Evolutionary conservation across 2,888 invertebrate genomes (phyloP), one percentile per base, ranked within the genome.

Genomic region (Drosophila recens): DNA sequence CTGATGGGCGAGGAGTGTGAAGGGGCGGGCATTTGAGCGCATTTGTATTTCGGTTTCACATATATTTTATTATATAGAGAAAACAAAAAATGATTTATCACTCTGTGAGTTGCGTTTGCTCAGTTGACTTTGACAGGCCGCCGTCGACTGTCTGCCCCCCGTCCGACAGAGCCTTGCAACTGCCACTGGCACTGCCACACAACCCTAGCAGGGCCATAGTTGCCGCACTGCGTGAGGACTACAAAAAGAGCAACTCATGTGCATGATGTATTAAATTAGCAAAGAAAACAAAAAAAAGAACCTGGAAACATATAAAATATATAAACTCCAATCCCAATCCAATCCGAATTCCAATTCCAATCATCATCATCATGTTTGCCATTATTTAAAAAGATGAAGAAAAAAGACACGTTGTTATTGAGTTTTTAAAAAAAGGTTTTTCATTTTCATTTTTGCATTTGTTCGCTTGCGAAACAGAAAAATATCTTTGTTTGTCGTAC

Each of bases 211-310:
- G 20, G 6, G 54, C 33, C 45, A 54, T 4, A 23, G 64, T 61
- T 42, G 36, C 46, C 57, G 30, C 59, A 71, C 56, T 49, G 72
- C 79, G 76, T 49, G 78, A 75, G 80, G 76, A 74, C 85, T 80
- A 79, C 82, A 84, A 84, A 84, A 84, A 85, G 74, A 80, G 80
- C 87, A 84, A 84, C 82, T 84, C 84, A 84, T 84, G 87, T 82
- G 85, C 80, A 87, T 84, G 84, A 85, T 84, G 87, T 74, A 84
- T 84, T 87, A 87, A 84, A 87, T 84, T 84, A 80, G 84, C 87
- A 79, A 76, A 66, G 71, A 70, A 45, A 42, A n/a, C 3, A 45
- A 23, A 42, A 72, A 72, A 67, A 11, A 13, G n/a, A 40, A 33
- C 11, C 43, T 40, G 42, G 34, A 61, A 67, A 49, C 27, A 54